Evolutionary conservation across 2,888 invertebrate genomes (phyloP), one percentile per base, ranked within the genome.

Genomic region (Epirrhoe tristata): DNA sequence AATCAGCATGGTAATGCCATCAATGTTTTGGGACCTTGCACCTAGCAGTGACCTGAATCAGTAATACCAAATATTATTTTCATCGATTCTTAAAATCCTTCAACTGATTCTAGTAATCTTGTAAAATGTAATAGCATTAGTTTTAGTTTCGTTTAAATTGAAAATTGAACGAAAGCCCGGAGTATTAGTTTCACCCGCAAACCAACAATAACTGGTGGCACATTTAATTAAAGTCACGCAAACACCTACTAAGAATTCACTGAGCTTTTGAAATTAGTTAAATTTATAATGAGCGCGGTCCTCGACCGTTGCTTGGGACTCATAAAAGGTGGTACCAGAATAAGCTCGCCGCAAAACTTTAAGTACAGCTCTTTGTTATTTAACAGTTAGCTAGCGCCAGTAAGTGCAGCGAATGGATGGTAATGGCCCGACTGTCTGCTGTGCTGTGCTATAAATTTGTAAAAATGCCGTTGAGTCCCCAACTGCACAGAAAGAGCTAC

Each of bases 401-500:
- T 81, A 80, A 84, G 83, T 84, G 84, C 82, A 79, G 75, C 74
- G 78, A 77, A 78, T 83, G 81, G 81, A 81, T 76, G 80, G 74
- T 84, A 83, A 81, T 80, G 76, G 81, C 65, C 43, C 56, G 55
- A 67, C 67, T 67, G 73, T 76, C 73, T 69, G 66, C 67, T 75
- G 54, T 71, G 71, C 65, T 67, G 73, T 64, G 69, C 74, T 70
- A 73, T 78, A 79, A 75, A 76, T 76, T 76, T 66, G 63, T 76
- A 76, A 77, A 77, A 78, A 76, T 72, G 66, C 61, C 66, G 57
- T 63, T 63, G 57, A 50, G 67, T 66, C 63, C 69, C 59, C 63
- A 39, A 59, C 59, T 51, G 64, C 58, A 65, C 56, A 50, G 63
- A 67, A 12, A 55, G 14, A 54, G 46, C 48, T 48, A 48, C 14